Evolutionary conservation across 2,113 vertebrate species (phyloP).

Genomic region (Engraulis encrasicolus): DNA sequence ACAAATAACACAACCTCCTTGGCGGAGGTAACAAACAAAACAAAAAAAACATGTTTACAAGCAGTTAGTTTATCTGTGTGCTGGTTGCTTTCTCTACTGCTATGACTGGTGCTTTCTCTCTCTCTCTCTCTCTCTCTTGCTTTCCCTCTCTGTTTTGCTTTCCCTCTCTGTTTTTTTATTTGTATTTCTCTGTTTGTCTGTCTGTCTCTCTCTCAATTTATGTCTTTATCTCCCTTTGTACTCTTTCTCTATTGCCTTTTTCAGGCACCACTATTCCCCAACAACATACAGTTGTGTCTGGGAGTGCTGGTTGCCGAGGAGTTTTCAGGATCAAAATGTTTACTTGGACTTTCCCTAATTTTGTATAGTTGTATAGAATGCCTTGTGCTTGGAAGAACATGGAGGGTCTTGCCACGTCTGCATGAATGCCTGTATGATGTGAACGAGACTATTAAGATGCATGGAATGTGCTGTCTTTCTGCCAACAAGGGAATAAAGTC

Average conservation of each 20-base stretch:
- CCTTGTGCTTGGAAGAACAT: neutral
- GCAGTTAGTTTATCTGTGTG: neutral
- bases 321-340: conserved; percentile 7
- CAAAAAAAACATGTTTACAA: neutral
- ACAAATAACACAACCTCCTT: no score
- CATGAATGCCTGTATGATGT: neutral
- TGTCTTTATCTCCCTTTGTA: neutral
- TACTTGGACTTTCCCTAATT: conserved; percentile 3
- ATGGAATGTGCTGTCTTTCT: neutral
- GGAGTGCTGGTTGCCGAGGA: neutral
- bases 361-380: conserved; percentile 17
- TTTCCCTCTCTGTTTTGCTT: no score
- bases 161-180: no score
- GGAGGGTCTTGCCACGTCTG: neutral
- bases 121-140: neutral
- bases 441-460: neutral
- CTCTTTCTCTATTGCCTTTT: neutral
- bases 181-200: no score
- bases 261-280: neutral
- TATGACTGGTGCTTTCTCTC: neutral
- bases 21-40: no score
- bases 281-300: neutral
- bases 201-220: neutral
- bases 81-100: neutral
- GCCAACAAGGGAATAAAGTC: neutral